Base-by-base conservation (phyloP, 2,888 invertebrate species). In the Epinotia brunnichana region DNA sequence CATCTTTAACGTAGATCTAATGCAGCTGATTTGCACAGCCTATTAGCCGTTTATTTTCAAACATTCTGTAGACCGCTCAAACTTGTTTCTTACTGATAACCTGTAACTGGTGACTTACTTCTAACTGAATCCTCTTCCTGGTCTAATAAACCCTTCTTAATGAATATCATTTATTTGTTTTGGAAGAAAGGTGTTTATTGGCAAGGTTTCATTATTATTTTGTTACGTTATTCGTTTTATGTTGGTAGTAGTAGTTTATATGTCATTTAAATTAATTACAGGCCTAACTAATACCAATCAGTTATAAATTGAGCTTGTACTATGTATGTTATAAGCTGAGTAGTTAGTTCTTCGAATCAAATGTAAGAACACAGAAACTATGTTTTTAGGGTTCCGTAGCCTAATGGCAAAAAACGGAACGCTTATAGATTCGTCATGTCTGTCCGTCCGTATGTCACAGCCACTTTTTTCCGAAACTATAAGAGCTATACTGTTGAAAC, bases 11-110 rank as follows among this genome's bases (percentile, higher is more conserved):
- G 51, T 39, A 21, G 51, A 60, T 44, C 19, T 35, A 41, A 29
- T 61, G 51, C 60, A 24, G 53, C 24, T 44, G 19, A 66, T 60
- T 71, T 21, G 64, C 59, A n/a, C n/a, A n/a, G 48, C 48, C 48
- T 54, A 61, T 56, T 61, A 61, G 24, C 57, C 39, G 56, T 62
- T 53, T 59, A 56, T 73, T 53, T 69, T 73, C 59, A 69, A 69
- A 69, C 63, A 73, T 69, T 69, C 62, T 39, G 29, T 13, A 61
- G 62, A 57, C 15, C 62, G 53, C 57, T 51, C 21, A 70, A 74
- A 74, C 67, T 63, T 59, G 54, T 70, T 74, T 70, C 62, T 17
- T 10, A 66, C 21, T 39, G 41, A 53, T 54, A 66, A 54, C 56
- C 61, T n/a, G 72, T 61, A 21, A 39, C 51, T 19, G 11, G 69